Base-by-base conservation (phyloP, 1,140 invertebrate species). In the Tribolium madens region DNA sequence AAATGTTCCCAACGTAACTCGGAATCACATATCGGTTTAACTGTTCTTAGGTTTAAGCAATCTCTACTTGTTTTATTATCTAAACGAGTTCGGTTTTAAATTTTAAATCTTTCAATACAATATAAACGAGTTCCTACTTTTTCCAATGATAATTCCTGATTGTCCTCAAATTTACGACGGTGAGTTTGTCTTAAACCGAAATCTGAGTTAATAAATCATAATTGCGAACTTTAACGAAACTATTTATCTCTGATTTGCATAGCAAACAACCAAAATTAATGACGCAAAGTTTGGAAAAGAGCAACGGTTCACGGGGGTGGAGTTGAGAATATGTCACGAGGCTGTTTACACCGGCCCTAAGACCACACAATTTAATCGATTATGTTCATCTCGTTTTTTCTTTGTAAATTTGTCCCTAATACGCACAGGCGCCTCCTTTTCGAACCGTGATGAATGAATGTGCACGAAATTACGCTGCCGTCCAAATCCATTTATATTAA, bases 191-290 rank as follows among this genome's bases (percentile, higher is more conserved):
- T 64, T 64, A 26, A 33, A 5, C 26, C 26, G 10, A 64, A 64
- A 64, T 64, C 57, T 64, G 57, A 26, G 26, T 9, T 13, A 26
- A 72, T 72, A 72, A 72, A 72, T 72, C 70, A 72, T 18, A 72
- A 50, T 18, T 72, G 70, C 68, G 3, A 71, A 71, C 2, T 71
- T 71, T 71, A 71, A 72, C 70, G 26, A 72, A 72, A 72, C 70
- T 72, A 72, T 50, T 50, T 72, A 72, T 72, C 46, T 72, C 15
- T 14, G 70, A 72, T 72, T 72, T 72, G 50, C 46, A 72, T 52
- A 52, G 50, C 46, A 72, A 72, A 72, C 70, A 72, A 52, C 26
- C 18, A 26, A 72, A 72, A 72, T 50, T 72, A 72, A 72, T 52
- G 70, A 72, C 17, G 46, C 5, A 72, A 72, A 50, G 70, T 72